Evolutionary conservation across 1,140 invertebrate species (phyloP).

Genomic region (Diprion similis): DNA sequence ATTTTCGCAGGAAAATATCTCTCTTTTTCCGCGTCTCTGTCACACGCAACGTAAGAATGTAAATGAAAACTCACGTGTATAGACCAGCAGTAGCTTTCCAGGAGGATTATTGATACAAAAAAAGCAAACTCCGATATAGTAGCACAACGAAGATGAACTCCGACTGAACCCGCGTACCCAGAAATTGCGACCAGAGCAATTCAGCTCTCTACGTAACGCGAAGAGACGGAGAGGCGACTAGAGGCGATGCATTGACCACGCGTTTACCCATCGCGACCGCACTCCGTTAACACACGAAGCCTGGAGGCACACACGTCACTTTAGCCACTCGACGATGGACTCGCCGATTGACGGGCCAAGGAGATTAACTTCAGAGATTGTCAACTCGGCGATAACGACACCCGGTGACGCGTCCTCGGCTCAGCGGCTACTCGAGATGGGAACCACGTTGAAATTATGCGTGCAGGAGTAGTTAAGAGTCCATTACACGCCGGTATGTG

Average conservation of each 20-base stretch:
- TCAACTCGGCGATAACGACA: constrained; percentile 17
- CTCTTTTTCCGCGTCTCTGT: no score
- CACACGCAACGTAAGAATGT: no score
- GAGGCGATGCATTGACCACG: constrained; percentile 19
- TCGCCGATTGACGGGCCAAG: constrained; percentile 45
- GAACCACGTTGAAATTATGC: background rate
- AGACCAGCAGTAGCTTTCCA: no score
- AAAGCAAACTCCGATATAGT: no score
- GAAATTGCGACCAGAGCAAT: no score
- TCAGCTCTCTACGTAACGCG: background rate
- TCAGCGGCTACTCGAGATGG: background rate
- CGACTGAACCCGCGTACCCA: no score
- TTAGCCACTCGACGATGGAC: constrained; percentile 8
- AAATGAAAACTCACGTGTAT: no score
- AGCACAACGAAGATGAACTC: no score
- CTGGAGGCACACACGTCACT: background rate
- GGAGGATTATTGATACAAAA: no score
- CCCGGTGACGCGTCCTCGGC: background rate
- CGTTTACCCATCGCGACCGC: constrained; percentile 13
- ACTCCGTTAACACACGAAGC: background rate
- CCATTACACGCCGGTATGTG: background rate
- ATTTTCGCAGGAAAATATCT: no score
- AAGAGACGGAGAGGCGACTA: background rate
- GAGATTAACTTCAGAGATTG: constrained; percentile 41
- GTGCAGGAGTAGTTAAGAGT: background rate